Base-by-base conservation (phyloP, 2,797 vertebrate genomes). In the Stomatorhinus walkeri region DNA sequence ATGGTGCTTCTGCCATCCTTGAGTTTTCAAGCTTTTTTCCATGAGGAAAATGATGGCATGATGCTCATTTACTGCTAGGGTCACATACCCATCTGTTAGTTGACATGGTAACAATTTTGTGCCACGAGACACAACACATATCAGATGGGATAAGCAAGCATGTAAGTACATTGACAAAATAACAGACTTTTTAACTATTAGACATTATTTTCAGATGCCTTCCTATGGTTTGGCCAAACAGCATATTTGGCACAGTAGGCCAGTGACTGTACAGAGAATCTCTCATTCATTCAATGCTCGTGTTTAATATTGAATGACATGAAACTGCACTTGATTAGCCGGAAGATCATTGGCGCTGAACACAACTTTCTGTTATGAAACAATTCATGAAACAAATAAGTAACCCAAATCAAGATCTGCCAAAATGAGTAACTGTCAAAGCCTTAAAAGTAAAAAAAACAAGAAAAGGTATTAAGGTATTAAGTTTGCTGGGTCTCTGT, bases 31-130 rank as follows among this genome's bases (percentile, higher is more conserved):
- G 56, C 87, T 68, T 54, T 64, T 32, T 46, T 46, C 14, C 19
- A 68, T 48, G 40, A n/a, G 16, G n/a, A 48, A 36, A 64, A 64
- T 1, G 87, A 49, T 28, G 43, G 1, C n/a, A 87, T 40, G 36
- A 19, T 64, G 43, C 59, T 87, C 40, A 87, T 87, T 56, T 40
- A 87, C 85, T 85, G 46, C 83, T 54, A 61, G 59, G 49, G 8
- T 43, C 36, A 64, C 0, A 10, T 40, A 68, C 40, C 43, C 56
- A 32, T 68, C 87, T 87, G 87, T 36, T 64, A 46, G 86, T 87
- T 87, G 59, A 59, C 87, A 68, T 87, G 87, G 87, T 22, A 49
- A 87, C 87, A 43, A 28, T 64, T 87, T 68, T 68, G 56, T 59
- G 36, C 19, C 19, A 48, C 22, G 7, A 43, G 56, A 48, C 43